Conservation (phyloP, 2,797 vertebrate genomes). For the Lepilemur septentrionalis region DNA sequence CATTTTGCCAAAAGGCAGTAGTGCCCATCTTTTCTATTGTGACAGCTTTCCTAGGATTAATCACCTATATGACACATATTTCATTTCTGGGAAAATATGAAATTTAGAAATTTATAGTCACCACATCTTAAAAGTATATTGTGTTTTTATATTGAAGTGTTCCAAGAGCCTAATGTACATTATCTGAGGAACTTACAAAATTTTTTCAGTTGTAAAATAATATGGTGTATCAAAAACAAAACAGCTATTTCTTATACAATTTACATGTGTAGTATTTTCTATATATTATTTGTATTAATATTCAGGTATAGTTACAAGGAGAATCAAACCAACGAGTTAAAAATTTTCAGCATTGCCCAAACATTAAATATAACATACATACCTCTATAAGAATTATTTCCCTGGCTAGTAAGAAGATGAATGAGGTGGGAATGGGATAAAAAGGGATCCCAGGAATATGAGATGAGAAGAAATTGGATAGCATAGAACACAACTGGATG, state of each 20-base stretch:
- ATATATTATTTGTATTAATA: neutral
- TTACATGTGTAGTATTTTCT: neutral
- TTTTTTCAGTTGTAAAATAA: neutral
- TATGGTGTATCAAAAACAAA: neutral
- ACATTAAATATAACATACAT: neutral
- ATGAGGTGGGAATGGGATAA: too few species aligned
- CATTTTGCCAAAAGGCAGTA: neutral
- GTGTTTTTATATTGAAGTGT: neutral
- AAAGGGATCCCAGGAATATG: neutral
- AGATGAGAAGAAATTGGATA: neutral
- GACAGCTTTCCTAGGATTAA: conserved; percentile 12
- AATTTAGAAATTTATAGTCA: neutral
- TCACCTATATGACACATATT: neutral
- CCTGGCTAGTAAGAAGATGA: neutral
- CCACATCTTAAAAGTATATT: neutral
- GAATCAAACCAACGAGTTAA: neutral
- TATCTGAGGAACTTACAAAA: neutral
- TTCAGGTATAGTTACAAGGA: neutral
- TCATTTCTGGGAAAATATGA: neutral
- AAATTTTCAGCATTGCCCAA: neutral
- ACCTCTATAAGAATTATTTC: neutral
- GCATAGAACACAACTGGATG: neutral
- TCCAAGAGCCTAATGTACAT: neutral
- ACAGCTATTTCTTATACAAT: neutral
- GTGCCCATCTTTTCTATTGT: neutral